A percentile compares a stretch with the other conserved stretches of the same genome.
These are phyloP conservation scores for Planococcus citri DNA, from an alignment of 1,140 invertebrate genomes.

Conservation along the genomic window DNA sequence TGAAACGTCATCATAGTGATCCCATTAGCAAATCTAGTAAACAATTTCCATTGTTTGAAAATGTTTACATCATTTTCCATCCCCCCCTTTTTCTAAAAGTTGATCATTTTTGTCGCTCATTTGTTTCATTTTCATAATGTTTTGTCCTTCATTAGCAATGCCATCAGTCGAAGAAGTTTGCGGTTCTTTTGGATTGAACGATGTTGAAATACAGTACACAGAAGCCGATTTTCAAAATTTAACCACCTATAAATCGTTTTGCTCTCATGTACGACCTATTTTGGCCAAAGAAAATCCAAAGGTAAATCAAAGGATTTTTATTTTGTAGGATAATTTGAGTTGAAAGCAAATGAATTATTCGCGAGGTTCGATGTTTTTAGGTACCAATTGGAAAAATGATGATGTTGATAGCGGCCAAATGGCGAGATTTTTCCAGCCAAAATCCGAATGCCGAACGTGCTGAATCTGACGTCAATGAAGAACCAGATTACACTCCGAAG, in stretches of 20 bases:
- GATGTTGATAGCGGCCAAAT: constrained; percentile 92
- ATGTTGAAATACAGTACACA: constrained; percentile 81
- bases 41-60: too few species aligned
- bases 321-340: too few species aligned
- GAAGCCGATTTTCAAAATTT: constrained; percentile 87
- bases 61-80: too few species aligned
- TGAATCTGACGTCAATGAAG: constrained; percentile 35
- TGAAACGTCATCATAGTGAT: too few species aligned
- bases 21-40: too few species aligned
- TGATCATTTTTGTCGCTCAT: too few species aligned
- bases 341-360: too few species aligned
- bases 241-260: constrained; percentile 88
- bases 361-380: constrained; percentile 34
- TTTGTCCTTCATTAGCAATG: constrained; percentile 45
- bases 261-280: constrained; percentile 85
- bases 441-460: constrained; percentile 58
- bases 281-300: constrained; percentile 91
- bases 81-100: too few species aligned
- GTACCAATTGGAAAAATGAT: constrained; percentile 85
- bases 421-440: constrained; percentile 79
- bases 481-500: constrained; percentile 45
- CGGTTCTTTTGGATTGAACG: constrained; percentile 72
- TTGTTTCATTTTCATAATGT: too few species aligned
- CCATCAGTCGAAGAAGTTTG: constrained; percentile 89
- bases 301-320: too few species aligned